Percentiles rank a stretch among this genome's conserved stretches.
Evolutionary conservation across 1,140 invertebrate genomes (phyloP).

Genomic region (Cheumatopsyche charites): DNA sequence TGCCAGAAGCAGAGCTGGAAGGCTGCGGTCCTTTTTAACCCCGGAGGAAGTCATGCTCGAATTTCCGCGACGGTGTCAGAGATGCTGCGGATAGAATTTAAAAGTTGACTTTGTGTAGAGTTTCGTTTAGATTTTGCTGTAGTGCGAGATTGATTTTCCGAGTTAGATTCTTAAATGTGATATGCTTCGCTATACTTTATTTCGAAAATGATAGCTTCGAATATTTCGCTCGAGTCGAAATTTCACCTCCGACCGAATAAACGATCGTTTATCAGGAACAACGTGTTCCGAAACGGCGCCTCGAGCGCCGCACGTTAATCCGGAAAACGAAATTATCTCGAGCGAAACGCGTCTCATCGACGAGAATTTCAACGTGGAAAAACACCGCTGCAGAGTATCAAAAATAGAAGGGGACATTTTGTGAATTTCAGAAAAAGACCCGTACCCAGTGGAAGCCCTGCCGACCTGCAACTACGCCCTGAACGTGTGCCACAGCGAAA

Average conservation of each 20-base stretch:
- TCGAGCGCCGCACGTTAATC: background rate
- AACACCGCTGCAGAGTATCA: no score
- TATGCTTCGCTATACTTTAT: no score
- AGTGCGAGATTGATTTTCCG: no score
- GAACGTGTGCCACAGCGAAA: conserved; percentile 78
- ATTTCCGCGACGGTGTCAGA: background rate
- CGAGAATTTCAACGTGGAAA: no score
- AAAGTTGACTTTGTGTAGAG: no score
- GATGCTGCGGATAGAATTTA: no score
- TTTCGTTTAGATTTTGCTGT: no score
- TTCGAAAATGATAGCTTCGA: no score
- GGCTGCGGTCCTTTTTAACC: no score
- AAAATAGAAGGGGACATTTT: conserved; percentile 1
- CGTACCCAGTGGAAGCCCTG: conserved; percentile 82
- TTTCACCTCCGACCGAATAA: background rate
- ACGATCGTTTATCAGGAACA: background rate
- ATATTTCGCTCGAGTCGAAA: no score
- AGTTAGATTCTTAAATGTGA: no score
- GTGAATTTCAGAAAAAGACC: conserved; percentile 79
- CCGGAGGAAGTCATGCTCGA: background rate
- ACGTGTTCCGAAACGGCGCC: conserved; percentile 1
- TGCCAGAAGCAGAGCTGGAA: no score
- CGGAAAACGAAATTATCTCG: conserved; percentile 6
- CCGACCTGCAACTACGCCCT: conserved; percentile 87
- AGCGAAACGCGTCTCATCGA: background rate